Conservation (phyloP, 2,888 invertebrate species). For the Dexiosoma caninum region DNA sequence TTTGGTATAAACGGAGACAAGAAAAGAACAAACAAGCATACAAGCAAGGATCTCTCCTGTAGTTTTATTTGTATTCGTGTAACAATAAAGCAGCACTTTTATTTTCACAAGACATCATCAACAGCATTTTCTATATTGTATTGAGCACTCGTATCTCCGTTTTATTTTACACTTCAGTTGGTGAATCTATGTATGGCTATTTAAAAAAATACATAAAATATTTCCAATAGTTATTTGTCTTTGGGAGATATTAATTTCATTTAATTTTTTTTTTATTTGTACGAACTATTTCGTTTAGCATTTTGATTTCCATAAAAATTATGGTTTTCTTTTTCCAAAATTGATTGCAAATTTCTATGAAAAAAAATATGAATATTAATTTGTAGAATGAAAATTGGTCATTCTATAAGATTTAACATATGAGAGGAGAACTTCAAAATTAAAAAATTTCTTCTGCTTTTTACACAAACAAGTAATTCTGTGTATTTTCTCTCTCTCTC, state of each 20-base stretch:
- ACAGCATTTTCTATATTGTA: neutral
- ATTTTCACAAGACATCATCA: slow-evolving; percentile 5
- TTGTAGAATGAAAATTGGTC: too few relatives aligned
- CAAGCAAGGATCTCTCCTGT: slow-evolving; percentile 13
- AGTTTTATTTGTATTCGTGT: slow-evolving; percentile 14
- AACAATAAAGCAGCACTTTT: slow-evolving; percentile 27
- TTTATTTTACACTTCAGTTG: slow-evolving; percentile 27
- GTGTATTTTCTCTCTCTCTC: too few relatives aligned
- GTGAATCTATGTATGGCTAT: neutral
- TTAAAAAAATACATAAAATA: neutral
- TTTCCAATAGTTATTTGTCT: neutral
- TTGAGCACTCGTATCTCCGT: slow-evolving; percentile 28
- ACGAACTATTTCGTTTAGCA: neutral
- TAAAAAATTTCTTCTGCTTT: too few relatives aligned
- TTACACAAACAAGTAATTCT: too few relatives aligned
- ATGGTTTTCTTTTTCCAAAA: neutral
- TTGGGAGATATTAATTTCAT: neutral
- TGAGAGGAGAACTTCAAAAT: too few relatives aligned
- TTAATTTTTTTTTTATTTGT: neutral
- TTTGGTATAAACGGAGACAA: neutral
- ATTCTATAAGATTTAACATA: too few relatives aligned
- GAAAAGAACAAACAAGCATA: neutral
- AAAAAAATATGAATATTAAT: neutral
- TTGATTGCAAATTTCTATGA: slow-evolving; percentile 8
- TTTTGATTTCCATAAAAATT: neutral